Percentiles rank a stretch among this genome's conserved stretches.
Evolutionary conservation across 2,797 vertebrate genomes (phyloP).

Genomic region (Manis javanica): DNA sequence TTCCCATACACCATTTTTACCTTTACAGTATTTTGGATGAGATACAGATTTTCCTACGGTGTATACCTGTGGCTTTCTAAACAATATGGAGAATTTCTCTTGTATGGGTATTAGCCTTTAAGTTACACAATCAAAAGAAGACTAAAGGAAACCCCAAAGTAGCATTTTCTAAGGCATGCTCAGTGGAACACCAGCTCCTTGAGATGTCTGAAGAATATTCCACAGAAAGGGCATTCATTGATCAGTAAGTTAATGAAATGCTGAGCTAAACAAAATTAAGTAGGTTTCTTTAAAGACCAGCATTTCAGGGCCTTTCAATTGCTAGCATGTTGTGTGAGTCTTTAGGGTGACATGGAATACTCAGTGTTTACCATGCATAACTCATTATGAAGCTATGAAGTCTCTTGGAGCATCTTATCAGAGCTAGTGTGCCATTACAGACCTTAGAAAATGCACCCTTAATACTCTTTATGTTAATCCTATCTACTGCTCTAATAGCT

Average conservation of each 20-base stretch:
- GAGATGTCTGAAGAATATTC: neutral
- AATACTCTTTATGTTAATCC: neutral
- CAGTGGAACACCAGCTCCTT: neutral
- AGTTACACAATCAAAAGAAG: neutral
- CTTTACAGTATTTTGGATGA: neutral
- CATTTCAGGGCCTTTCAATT: neutral
- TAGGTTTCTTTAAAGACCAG: neutral
- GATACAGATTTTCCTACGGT: neutral
- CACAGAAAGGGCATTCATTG: neutral
- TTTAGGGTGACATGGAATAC: neutral
- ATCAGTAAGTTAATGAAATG: neutral
- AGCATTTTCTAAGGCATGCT: slow-evolving; percentile 41
- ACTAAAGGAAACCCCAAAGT: neutral
- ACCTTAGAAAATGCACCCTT: neutral
- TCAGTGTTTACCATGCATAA: neutral
- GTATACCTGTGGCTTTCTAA: slow-evolving; percentile 2
- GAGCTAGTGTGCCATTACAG: neutral
- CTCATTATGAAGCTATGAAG: neutral
- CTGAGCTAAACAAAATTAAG: neutral
- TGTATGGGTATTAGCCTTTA: neutral
- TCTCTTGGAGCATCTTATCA: neutral
- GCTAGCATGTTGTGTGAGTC: neutral
- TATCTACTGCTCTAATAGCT: neutral
- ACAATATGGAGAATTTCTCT: neutral
- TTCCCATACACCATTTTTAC: neutral